phyloP scores from a whole-genome alignment of 2,113 vertebrate species.

The Bos taurus region ARS-UCD2.0 NC_037347.1:17522501-17523000 shows the following conservation, averaged over 20 bases:
- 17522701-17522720: neutral
- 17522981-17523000: constrained; percentile 49
- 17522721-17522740: neutral
- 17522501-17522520: neutral
- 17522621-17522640: neutral
- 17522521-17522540: neutral
- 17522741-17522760: neutral
- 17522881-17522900: neutral
- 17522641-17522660: neutral
- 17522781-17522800: neutral
- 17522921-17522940: constrained; percentile 35
- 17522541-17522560: neutral
- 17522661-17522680: neutral
- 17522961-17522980: constrained; percentile 68
- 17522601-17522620: neutral
- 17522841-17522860: neutral
- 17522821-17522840: neutral
- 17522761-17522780: neutral
- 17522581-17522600: neutral
- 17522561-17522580: neutral
- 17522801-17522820: neutral
- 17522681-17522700: neutral
- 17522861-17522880: neutral
- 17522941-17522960: constrained; percentile 56
- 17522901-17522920: constrained; percentile 24